Evolutionary conservation across 2,888 invertebrate species (phyloP), one percentile per base, ranked within the genome.

Genomic region (Drosophila fulvimacula): DNA sequence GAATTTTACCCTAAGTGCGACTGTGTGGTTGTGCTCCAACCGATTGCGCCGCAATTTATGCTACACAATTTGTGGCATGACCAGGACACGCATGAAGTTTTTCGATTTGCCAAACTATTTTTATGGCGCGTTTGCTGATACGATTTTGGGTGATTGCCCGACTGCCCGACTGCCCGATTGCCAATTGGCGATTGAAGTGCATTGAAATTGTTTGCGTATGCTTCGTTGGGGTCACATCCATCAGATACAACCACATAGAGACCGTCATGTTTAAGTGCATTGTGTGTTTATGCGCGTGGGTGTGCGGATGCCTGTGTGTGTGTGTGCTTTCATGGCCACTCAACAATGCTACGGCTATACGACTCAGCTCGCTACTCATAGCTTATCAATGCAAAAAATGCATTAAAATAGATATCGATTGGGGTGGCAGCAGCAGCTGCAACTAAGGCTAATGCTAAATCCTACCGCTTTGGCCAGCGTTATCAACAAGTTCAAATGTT

Each of bases 371-470:
- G 38, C 48, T 32, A 30, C 46, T 48, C 32, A 32, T 17, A 32
- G 78, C 44, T 67, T 69, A 79, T 71, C 81, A 65, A 57, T 73
- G 51, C 65, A 83, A 83, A 76, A 76, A 69, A 89, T 61, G 79
- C 70, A 84, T 87, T 77, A 87, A 84, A 87, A 81, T 79, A 62
- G 52, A 66, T 79, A 81, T 84, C 77, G 89, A 81, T 89, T 85
- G 76, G 59, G 59, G 38, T 2, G 17, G 24, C 41, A 42, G n/a
- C 17, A 38, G 32, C 44, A 52, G 13, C 24, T 5, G 19, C 36
- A 21, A 39, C 41, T 21, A 42, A 38, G 52, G 36, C 72, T 19
- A 49, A 34, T 27, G 34, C 41, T 38, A 21, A 49, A 39, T 65
- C 56, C 42, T 52, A 51, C 5, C 69, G 27, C 69, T 41, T 75